Conservation (phyloP, 2,888 invertebrate genomes). For the Phalera bucephala region DNA sequence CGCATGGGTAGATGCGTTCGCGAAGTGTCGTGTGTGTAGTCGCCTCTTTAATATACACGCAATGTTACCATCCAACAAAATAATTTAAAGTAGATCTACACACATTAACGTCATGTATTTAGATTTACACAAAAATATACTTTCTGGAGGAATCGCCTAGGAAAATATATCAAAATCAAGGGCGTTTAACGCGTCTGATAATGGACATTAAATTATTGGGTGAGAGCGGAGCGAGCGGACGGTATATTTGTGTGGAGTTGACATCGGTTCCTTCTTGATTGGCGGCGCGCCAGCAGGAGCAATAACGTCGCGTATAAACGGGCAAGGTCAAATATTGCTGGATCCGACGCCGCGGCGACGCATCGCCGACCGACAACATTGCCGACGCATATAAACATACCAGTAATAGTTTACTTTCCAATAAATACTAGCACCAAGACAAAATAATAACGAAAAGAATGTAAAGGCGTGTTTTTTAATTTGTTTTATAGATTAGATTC, state of each 20-base stretch:
- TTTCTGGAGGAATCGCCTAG: not conserved
- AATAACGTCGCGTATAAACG: slow-evolving; percentile 68
- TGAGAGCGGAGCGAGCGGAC: slow-evolving; percentile 36
- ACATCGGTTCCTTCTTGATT: slow-evolving; percentile 52
- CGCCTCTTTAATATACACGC: no score
- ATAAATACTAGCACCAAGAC: no score
- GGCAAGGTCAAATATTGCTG: slow-evolving; percentile 77
- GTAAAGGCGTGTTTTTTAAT: no score
- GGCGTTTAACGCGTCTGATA: slow-evolving; percentile 10
- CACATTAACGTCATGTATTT: not conserved
- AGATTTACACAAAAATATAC: not conserved
- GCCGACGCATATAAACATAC: slow-evolving; percentile 15
- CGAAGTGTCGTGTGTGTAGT: no score
- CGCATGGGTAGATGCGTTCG: no score
- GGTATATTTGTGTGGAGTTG: slow-evolving; percentile 77
- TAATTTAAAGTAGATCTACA: no score
- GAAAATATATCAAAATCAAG: slow-evolving; percentile 19
- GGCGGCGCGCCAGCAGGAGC: slow-evolving; percentile 63
- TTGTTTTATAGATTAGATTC: no score
- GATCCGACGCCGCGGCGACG: slow-evolving; percentile 46
- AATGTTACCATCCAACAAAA: no score
- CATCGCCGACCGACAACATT: slow-evolving; percentile 36
- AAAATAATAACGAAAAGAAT: no score
- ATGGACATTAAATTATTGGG: slow-evolving; percentile 27
- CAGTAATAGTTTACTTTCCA: no score